phyloP scores from a whole-genome alignment of 2,113 vertebrate genomes.

The Daboia siamensis region DNA sequence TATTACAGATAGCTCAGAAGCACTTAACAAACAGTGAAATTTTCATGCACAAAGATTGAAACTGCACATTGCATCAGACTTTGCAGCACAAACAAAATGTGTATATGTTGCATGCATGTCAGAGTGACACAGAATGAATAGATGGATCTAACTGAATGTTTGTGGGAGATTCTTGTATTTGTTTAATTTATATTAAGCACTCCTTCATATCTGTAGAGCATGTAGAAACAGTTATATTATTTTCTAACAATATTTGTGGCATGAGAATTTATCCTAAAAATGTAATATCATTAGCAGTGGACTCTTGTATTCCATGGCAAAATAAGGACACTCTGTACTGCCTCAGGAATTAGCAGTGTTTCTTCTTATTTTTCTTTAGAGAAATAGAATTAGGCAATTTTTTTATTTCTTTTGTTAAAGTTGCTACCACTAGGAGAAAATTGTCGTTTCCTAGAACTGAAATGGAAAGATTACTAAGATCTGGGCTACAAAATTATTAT shows the following conservation, averaged over 20 bases:
- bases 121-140: neutral
- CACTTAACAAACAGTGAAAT: accelerated
- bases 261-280: neutral
- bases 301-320: neutral
- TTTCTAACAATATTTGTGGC: neutral
- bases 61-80: neutral
- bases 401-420: neutral
- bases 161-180: neutral
- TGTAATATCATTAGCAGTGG: neutral
- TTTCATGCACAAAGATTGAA: neutral
- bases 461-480: neutral
- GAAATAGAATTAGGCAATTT: neutral
- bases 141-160: neutral
- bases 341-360: neutral
- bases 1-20: neutral
- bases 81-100: neutral
- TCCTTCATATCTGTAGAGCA: neutral
- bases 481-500: neutral
- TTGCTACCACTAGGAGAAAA: neutral
- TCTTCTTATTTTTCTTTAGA: neutral
- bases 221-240: neutral
- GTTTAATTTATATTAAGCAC: neutral
- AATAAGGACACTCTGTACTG: neutral
- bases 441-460: neutral
- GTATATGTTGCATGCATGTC: neutral